Conservation (phyloP, 2,113 vertebrate species). For the Atherinomorus stipes region DNA sequence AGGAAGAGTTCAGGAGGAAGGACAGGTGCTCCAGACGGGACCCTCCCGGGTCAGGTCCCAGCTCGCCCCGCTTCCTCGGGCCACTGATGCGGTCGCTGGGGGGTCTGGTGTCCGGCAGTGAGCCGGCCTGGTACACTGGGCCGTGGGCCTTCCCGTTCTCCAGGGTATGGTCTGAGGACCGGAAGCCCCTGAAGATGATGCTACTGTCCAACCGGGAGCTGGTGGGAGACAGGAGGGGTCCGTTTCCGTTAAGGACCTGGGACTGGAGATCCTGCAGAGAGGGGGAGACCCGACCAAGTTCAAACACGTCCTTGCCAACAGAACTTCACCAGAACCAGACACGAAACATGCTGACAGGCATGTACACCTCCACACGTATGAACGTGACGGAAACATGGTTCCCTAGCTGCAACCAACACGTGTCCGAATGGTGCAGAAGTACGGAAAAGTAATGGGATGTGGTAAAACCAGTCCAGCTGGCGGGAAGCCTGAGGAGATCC, state of each 20-base stretch:
- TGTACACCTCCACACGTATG: too few species aligned
- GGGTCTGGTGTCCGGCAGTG: slow-evolving; percentile 62
- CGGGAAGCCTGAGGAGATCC: too few species aligned
- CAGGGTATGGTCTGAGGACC: slow-evolving; percentile 22
- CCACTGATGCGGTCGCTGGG: slow-evolving; percentile 29
- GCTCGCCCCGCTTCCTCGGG: not conserved
- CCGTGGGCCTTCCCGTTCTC: slow-evolving; percentile 55
- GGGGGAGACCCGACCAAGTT: not conserved
- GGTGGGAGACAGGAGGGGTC: fast-evolving
- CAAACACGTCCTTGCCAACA: not conserved
- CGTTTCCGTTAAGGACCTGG: slow-evolving; percentile 71
- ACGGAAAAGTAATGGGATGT: too few species aligned
- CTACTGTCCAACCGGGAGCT: slow-evolving; percentile 90
- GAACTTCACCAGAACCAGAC: not conserved
- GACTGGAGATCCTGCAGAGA: slow-evolving; percentile 63
- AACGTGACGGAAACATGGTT: too few species aligned
- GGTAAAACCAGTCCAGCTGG: too few species aligned
- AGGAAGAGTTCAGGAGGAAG: slow-evolving; percentile 53
- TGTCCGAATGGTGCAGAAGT: too few species aligned
- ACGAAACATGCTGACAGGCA: too few species aligned
- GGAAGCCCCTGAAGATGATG: slow-evolving; percentile 83
- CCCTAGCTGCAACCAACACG: too few species aligned
- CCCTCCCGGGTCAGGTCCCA: not conserved
- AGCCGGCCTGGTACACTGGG: slow-evolving; percentile 51
- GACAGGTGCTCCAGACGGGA: slow-evolving; percentile 73